Evolutionary conservation across 1,140 invertebrate species (phyloP).

Genomic region (Panagrolaimus sp.): DNA sequence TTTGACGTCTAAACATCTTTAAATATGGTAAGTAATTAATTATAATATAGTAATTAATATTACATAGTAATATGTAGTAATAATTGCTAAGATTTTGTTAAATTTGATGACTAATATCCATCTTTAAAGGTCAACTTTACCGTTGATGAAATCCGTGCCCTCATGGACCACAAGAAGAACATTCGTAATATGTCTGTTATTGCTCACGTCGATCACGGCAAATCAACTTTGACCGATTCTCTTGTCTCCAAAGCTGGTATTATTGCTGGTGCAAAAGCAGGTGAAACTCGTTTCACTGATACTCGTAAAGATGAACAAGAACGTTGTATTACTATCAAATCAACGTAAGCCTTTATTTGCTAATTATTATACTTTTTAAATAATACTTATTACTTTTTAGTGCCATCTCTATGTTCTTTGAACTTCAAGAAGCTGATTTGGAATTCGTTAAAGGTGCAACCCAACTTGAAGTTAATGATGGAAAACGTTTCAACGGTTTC

Average conservation of each 20-base stretch:
- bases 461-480: constrained; percentile 63
- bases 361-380: constrained; percentile 12
- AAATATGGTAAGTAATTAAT: constrained; percentile 10
- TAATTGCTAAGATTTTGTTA: too few relatives aligned
- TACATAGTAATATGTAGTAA: too few relatives aligned
- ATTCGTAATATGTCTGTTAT: constrained; percentile 99
- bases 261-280: constrained; percentile 93
- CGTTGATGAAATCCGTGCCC: constrained; percentile 94
- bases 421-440: constrained; percentile 79
- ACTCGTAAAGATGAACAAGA: constrained; percentile 99
- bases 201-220: constrained; percentile 99
- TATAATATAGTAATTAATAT: not conserved
- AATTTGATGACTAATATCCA: not conserved
- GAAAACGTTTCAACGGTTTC: constrained; percentile 79
- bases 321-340: constrained; percentile 99
- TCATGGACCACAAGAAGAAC: constrained; percentile 99
- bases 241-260: constrained; percentile 99
- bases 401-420: constrained; percentile 97
- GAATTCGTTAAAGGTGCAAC: constrained; percentile 65
- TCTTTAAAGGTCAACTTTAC: constrained; percentile 96
- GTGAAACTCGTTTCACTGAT: constrained; percentile 97
- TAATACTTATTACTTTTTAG: constrained; percentile 62
- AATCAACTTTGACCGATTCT: constrained; percentile 97
- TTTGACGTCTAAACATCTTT: constrained; percentile 6
- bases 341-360: constrained; percentile 76